Conservation (phyloP, 2,113 vertebrate genomes). For the Cephalopterus ornatus region DNA sequence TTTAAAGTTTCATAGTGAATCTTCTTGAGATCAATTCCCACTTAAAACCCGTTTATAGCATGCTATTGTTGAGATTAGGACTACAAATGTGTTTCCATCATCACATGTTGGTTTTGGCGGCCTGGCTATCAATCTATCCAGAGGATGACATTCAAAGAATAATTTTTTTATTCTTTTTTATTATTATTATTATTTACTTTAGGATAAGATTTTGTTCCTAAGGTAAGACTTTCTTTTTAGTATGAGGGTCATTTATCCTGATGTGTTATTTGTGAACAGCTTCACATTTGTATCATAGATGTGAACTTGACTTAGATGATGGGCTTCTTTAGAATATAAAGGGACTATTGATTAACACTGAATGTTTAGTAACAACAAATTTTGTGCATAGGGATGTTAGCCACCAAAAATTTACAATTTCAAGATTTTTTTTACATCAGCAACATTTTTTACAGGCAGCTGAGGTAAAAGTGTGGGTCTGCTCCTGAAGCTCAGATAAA, state of each 20-base stretch:
- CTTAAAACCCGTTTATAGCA: background rate
- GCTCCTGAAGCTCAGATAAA: background rate
- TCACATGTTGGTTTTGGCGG: background rate
- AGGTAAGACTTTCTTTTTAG: background rate
- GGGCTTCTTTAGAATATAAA: background rate
- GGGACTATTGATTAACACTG: fast-evolving
- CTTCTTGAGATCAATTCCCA: background rate
- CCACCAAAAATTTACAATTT: background rate
- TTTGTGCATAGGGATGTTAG: background rate
- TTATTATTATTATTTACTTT: background rate
- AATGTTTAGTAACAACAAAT: background rate
- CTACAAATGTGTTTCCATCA: background rate
- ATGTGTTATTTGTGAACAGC: background rate
- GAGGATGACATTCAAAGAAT: background rate
- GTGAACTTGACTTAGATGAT: background rate
- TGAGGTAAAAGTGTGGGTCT: background rate
- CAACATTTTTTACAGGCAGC: background rate
- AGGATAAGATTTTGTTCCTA: background rate
- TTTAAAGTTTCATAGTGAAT: background rate
- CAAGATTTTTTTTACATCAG: background rate
- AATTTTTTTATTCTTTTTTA: no score
- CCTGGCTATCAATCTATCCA: background rate
- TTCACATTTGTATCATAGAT: background rate
- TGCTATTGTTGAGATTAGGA: background rate
- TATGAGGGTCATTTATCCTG: background rate